Evolutionary conservation across 2,797 vertebrate genomes (phyloP), one percentile per base, ranked within the genome.

Genomic region (Scyliorhinus canicula): DNA sequence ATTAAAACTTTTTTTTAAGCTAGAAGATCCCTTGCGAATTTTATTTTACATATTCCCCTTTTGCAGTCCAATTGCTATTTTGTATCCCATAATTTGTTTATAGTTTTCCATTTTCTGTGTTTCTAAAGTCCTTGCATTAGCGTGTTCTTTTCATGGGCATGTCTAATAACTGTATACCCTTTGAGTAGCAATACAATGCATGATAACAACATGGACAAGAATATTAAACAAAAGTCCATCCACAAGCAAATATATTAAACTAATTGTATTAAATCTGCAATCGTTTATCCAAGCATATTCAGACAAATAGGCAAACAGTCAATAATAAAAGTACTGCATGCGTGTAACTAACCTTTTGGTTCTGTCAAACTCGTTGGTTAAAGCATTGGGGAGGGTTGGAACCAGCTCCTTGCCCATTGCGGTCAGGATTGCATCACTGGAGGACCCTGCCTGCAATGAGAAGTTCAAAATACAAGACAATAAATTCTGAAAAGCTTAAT

Each of bases 381-480:
- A 95, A 35, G 98, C 99, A 4, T 96, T 31, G 0, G 96, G 96
- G 0, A 96, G 97, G 21, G 98, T 98, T 85, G 99, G 98, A 31
- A 99, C 98, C 1, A 99, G 97, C 97, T 99, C 99, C 52, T 97
- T 97, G 47, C 97, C 98, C 99, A 99, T 99, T 24, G 97, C 97
- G 7, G 95, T 96, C 0, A 99, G 97, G 96, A 99, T 99, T 35
- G 97, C 98, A 95, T 99, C 98, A 0, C 97, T 99, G 0, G 98
- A 99, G 0, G 98, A 99, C 24, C 98, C 98, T 0, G 97, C 97
- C 99, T 99, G 96, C 79, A 97, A 97, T 0, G 96, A 93, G 2
- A 91, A 65, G 57, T 90, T 90, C 35, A 90, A n/a, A 19, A 16
- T 60, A 1, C 16, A 63, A 60, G 3, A 24, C 21, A 82, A 44